Evolutionary conservation across 2,113 vertebrate species (phyloP).

Genomic region (Leptobrachium leishanense): DNA sequence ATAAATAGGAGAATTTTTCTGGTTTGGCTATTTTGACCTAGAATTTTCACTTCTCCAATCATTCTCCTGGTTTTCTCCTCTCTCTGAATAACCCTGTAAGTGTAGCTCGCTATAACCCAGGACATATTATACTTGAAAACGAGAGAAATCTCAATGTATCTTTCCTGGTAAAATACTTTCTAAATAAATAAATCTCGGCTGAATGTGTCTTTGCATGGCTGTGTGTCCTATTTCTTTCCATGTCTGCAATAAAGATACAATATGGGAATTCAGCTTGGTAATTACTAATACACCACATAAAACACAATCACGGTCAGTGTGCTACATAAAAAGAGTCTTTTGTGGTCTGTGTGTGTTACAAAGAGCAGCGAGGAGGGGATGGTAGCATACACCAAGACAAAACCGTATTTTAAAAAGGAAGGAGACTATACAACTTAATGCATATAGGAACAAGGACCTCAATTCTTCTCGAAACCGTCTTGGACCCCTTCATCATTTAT

Average conservation of each 20-base stretch:
- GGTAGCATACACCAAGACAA: constrained; percentile 63
- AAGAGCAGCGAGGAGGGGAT: constrained; percentile 68
- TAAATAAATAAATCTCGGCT: constrained; percentile 63
- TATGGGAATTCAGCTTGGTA: constrained; percentile 90
- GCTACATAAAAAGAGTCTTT: constrained; percentile 86
- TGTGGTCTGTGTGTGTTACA: constrained; percentile 77
- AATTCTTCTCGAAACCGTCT: constrained; percentile 75
- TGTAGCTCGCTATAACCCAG: no score
- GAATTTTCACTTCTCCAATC: no score
- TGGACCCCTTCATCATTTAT: constrained; percentile 82
- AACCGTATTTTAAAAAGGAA: constrained; percentile 69
- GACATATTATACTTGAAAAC: no score
- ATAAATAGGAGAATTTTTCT: no score
- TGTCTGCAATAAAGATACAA: constrained; percentile 82
- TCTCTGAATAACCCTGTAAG: no score
- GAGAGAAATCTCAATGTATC: no score
- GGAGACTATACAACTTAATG: constrained; percentile 67
- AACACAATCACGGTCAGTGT: constrained; percentile 90
- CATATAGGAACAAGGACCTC: constrained; percentile 70
- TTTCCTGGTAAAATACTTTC: neutral
- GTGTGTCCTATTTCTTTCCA: constrained; percentile 71
- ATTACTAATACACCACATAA: constrained; percentile 87
- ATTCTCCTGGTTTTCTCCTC: no score
- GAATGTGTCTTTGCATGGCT: constrained; percentile 65
- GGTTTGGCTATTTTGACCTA: no score